Evolutionary conservation across 1,140 invertebrate species (phyloP).

Genomic region (Camponotus floridanus): DNA sequence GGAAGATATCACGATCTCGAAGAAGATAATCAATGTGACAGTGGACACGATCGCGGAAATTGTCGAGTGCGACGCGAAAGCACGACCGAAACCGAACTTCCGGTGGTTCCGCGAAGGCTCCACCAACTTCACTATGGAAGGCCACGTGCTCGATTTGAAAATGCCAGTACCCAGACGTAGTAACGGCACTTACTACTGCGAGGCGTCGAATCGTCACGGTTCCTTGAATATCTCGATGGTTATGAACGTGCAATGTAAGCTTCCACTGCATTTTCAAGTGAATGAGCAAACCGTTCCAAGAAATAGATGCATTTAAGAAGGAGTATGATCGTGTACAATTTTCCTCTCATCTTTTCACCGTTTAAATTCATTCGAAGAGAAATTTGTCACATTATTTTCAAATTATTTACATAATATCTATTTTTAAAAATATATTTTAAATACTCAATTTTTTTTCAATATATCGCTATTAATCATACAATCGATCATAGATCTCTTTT

Average conservation of each 20-base stretch:
- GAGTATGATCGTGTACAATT: background rate
- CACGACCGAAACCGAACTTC: conserved; percentile 90
- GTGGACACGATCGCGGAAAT: conserved; percentile 92
- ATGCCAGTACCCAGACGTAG: conserved; percentile 88
- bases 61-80: conserved; percentile 92
- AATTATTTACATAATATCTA: too few relatives aligned
- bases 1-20: conserved; percentile 92
- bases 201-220: conserved; percentile 92
- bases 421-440: background rate
- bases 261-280: background rate
- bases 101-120: conserved; percentile 89
- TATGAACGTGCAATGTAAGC: conserved; percentile 94
- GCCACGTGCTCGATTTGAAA: conserved; percentile 87
- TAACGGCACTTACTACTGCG: conserved; percentile 91
- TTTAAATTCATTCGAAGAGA: background rate
- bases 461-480: background rate
- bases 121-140: conserved; percentile 85
- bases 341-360: background rate
- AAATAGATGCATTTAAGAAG: background rate
- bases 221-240: conserved; percentile 88
- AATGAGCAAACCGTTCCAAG: background rate
- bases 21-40: conserved; percentile 90
- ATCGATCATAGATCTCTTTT: background rate
- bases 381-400: too few relatives aligned
- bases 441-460: background rate